These are phyloP conservation scores for Ennomos erosarius DNA, from an alignment of 2,888 invertebrate genomes.

Conservation along the genomic window DNA sequence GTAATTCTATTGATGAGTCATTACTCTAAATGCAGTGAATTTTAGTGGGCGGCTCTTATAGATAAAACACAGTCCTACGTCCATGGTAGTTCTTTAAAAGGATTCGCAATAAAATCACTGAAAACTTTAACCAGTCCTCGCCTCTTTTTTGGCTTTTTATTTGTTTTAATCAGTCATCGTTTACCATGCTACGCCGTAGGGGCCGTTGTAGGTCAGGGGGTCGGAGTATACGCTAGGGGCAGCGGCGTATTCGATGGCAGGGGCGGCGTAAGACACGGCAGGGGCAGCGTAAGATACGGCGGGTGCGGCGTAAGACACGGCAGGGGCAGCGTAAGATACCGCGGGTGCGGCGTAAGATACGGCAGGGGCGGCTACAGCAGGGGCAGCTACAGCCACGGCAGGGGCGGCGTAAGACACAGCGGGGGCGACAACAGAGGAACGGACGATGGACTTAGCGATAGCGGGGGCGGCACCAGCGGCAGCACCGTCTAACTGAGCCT, in stretches of 20 bases:
- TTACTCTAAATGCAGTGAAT: too few relatives aligned
- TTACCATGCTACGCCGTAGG: conserved; percentile 36
- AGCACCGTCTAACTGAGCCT: conserved; percentile 75
- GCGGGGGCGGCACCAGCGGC: conserved; percentile 75
- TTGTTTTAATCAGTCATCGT: conserved; percentile 14
- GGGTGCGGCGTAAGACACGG: conserved; percentile 14
- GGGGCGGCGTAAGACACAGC: conserved; percentile 30
- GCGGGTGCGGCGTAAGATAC: conserved; percentile 45
- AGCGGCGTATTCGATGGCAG: conserved; percentile 1
- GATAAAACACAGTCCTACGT: too few relatives aligned
- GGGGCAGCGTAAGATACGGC: conserved; percentile 32
- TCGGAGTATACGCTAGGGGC: background rate
- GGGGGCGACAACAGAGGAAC: conserved; percentile 20
- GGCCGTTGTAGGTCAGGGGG: conserved; percentile 20
- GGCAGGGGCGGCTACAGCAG: conserved; percentile 44
- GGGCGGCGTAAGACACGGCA: conserved; percentile 1
- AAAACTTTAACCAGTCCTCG: conserved; percentile 31
- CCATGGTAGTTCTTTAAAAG: background rate
- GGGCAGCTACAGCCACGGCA: conserved; percentile 40
- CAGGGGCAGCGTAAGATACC: conserved; percentile 35
- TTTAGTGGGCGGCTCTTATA: too few relatives aligned
- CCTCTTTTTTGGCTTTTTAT: conserved; percentile 40
- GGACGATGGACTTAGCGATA: conserved; percentile 71
- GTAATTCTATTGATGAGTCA: too few relatives aligned
- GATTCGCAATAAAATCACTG: conserved; percentile 22